These are phyloP conservation scores for Cyrtodaria siliqua DNA, from an alignment of 2,888 invertebrate species.

Conservation along the genomic window DNA sequence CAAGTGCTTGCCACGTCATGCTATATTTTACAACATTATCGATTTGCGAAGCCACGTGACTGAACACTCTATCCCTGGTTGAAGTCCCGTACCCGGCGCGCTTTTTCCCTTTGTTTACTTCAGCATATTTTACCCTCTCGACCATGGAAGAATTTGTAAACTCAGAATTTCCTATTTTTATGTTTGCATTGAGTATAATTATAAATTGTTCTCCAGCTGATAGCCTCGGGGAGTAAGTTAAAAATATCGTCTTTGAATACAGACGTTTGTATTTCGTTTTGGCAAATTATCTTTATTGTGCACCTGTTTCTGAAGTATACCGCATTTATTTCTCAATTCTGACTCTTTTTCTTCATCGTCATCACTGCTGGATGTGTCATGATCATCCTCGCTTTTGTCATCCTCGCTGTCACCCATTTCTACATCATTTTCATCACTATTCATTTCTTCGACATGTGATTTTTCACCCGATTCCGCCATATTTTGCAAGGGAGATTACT, in stretches of 20 bases:
- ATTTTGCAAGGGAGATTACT: too few species aligned
- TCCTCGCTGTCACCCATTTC: conserved; percentile 1
- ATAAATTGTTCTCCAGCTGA: neutral
- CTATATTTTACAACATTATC: too few species aligned
- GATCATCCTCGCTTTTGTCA: conserved; percentile 9
- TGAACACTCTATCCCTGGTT: too few species aligned
- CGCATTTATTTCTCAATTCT: conserved; percentile 26
- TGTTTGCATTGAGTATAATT: neutral
- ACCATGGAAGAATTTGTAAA: too few species aligned
- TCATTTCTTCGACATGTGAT: too few species aligned
- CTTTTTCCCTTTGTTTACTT: too few species aligned
- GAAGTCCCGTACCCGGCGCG: neutral
- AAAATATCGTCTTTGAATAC: too few species aligned
- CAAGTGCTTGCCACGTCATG: too few species aligned
- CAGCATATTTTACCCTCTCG: too few species aligned
- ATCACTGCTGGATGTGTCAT: conserved; percentile 6
- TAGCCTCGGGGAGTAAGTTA: neutral
- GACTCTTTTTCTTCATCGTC: conserved; percentile 31
- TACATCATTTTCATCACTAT: conserved; percentile 2
- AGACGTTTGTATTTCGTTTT: neutral
- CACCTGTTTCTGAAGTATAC: conserved; percentile 15
- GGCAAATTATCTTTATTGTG: neutral
- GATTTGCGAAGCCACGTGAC: too few species aligned
- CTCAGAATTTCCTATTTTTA: too few species aligned
- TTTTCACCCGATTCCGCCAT: too few species aligned